Base-by-base conservation (phyloP, 2,113 vertebrate species). In the Lagenorhynchus albirostris region DNA sequence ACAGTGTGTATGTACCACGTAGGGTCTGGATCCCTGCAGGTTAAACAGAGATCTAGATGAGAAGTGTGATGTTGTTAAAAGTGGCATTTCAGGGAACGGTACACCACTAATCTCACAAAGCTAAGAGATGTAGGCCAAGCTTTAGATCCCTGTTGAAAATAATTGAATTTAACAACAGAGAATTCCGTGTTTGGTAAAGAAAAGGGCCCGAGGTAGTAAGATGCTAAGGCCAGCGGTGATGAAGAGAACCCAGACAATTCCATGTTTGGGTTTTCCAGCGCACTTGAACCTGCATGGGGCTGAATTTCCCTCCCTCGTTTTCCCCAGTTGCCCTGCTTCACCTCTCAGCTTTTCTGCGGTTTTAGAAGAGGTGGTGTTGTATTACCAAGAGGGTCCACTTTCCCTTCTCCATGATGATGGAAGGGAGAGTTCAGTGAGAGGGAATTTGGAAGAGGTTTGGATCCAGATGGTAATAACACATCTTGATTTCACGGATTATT, bases 151-250 rank as follows among this genome's bases (percentile, higher is more conserved):
- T 87, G 8, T 76, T 83, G 92, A 95, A 96, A 97, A 76, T 84
- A 65, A 83, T 55, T 95, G 91, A 87, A 89, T 92, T 97, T 97
- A 38, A 84, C 65, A 77, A 62, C 33, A 67, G 62, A 96, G n/a
- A 91, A 81, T 77, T 89, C 97, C 95, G 68, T 92, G 53, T 93
- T 94, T 97, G 96, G 73, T 95, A 92, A 95, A 95, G 93, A 94
- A 95, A 94, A 67, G n/a, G 10, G 26, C 76, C 26, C 1, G 26
- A 60, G 55, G 62, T 94, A 89, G 79, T 47, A 55, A 65, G 76
- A 77, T 93, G 15, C 47, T 58, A 8, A 47, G 58, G 73, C 36
- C 80, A 81, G 2, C 71, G 31, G 50, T 10, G 65, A 25, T 36
- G 23, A 21, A 80, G 80, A 89, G 38, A 97, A 76, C 85, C 92